phyloP scores from a whole-genome alignment of 2,797 vertebrate genomes.

The Danionella dracula region DNA sequence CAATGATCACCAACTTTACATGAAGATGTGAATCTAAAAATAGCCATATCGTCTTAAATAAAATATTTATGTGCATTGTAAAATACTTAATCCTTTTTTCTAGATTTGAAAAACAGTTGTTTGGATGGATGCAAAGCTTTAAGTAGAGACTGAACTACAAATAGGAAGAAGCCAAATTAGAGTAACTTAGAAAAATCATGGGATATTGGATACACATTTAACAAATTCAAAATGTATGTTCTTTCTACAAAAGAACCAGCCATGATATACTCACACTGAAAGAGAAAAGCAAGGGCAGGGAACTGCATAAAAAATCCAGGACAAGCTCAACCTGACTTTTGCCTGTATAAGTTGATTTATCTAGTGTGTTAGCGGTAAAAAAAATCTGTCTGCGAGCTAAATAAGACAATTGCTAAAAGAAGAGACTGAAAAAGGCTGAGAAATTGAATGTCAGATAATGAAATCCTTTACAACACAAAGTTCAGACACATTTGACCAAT shows the following conservation, averaged over 20 bases:
- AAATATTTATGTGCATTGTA: too few species aligned
- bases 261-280: slow-evolving; percentile 29
- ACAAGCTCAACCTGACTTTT: slow-evolving; percentile 30
- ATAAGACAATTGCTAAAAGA: neutral
- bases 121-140: too few species aligned
- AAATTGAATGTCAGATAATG: neutral
- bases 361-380: neutral
- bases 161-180: slow-evolving; percentile 10
- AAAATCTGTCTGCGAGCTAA: slow-evolving; percentile 16
- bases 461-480: neutral
- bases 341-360: slow-evolving; percentile 36
- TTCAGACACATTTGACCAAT: neutral
- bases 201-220: too few species aligned
- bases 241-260: slow-evolving; percentile 19
- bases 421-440: neutral
- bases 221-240: slow-evolving; percentile 36
- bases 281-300: slow-evolving; percentile 23
- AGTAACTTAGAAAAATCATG: too few species aligned
- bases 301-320: slow-evolving; percentile 28
- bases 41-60: too few species aligned
- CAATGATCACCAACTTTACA: too few species aligned
- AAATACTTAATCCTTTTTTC: too few species aligned
- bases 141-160: neutral
- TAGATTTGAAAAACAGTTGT: too few species aligned
- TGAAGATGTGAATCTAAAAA: too few species aligned